phyloP scores from a whole-genome alignment of 1,140 invertebrate genomes.

The Phymastichus coffea region DNA sequence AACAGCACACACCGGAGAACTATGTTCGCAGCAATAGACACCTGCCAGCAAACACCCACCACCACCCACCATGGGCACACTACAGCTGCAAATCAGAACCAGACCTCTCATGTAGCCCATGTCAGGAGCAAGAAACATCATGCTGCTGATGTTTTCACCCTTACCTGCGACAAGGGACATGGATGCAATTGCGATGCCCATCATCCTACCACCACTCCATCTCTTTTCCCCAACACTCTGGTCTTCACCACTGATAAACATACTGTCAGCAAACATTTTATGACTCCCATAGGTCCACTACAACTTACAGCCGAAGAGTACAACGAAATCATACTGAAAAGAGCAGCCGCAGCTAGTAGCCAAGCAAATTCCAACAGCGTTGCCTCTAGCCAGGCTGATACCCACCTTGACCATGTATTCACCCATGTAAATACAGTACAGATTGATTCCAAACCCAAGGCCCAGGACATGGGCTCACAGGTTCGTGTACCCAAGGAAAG shows the following conservation, averaged over 20 bases:
- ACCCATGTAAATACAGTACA: constrained; percentile 59
- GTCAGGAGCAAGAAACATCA: constrained; percentile 52
- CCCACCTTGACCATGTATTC: constrained; percentile 54
- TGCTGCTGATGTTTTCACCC: constrained; percentile 44
- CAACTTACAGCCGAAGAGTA: constrained; percentile 75
- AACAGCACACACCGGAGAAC: constrained; percentile 45
- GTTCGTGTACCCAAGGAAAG: constrained; percentile 67
- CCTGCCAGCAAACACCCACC: constrained; percentile 50
- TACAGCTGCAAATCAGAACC: constrained; percentile 52
- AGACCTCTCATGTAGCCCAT: constrained; percentile 47
- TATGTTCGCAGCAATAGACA: constrained; percentile 49
- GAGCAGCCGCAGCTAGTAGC: constrained; percentile 56
- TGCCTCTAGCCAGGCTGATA: constrained; percentile 52
- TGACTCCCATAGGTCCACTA: constrained; percentile 69
- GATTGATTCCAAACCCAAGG: constrained; percentile 59
- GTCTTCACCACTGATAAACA: constrained; percentile 55
- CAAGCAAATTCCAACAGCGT: constrained; percentile 47
- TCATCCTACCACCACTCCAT: constrained; percentile 46
- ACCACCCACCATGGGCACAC: constrained; percentile 51
- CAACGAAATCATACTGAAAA: constrained; percentile 74
- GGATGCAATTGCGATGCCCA: constrained; percentile 53
- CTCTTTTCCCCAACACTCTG: constrained; percentile 49
- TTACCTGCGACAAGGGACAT: constrained; percentile 51
- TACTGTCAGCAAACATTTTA: constrained; percentile 57
- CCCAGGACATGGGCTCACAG: constrained; percentile 62